phyloP scores from a whole-genome alignment of 2,797 vertebrate genomes.

The Pempheris klunzingeri region DNA sequence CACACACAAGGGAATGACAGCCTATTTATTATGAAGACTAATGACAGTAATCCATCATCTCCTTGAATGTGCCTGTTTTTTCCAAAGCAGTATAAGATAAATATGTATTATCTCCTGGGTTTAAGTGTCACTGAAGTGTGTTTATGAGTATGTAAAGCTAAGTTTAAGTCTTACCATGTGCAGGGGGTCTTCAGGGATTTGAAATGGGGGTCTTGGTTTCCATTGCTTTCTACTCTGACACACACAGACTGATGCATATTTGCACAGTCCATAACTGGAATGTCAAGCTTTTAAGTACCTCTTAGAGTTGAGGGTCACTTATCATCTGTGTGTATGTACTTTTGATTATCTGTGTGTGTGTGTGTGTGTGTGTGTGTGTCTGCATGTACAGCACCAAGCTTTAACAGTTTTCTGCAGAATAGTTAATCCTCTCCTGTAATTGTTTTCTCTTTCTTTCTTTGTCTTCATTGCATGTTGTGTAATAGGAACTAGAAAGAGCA shows the following conservation, averaged over 20 bases:
- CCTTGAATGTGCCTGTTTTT: conserved; percentile 24
- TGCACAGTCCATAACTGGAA: conserved; percentile 17
- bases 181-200: conserved; percentile 50
- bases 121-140: conserved; percentile 52
- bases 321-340: conserved; percentile 5
- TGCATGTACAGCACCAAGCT: neutral
- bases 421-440: conserved; percentile 1
- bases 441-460: neutral
- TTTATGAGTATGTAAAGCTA: conserved; percentile 56
- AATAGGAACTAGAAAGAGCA: neutral
- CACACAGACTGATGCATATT: conserved; percentile 7
- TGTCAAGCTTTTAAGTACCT: conserved; percentile 24
- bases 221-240: conserved; percentile 30
- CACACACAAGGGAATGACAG: neutral
- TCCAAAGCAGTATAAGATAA: conserved; percentile 32
- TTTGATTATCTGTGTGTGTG: neutral
- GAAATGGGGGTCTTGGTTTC: conserved; percentile 49
- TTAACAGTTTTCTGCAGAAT: neutral
- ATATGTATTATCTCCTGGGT: conserved; percentile 51
- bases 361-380: neutral
- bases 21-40: conserved; percentile 26
- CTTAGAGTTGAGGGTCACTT: conserved; percentile 5
- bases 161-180: conserved; percentile 64
- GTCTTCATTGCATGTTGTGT: neutral
- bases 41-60: conserved; percentile 59